Percentiles rank a stretch among this genome's conserved stretches.
These are phyloP conservation scores for Schizaphis graminum DNA, from an alignment of 2,888 invertebrate species.

Conservation along the genomic window DNA sequence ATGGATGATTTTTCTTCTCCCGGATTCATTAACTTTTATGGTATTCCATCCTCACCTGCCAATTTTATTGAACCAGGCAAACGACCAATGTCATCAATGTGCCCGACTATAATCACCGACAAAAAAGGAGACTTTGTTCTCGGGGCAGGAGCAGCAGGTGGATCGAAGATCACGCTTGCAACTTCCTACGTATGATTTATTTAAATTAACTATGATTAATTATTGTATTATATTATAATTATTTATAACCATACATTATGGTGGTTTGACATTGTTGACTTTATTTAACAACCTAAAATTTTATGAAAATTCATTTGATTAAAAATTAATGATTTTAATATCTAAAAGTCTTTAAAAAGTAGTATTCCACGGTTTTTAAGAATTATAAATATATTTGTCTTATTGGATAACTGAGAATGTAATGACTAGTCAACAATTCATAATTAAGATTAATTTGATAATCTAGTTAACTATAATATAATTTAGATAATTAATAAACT, in stretches of 20 bases:
- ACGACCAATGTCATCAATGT: slow-evolving; percentile 89
- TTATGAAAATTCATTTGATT: background rate
- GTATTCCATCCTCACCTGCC: slow-evolving; percentile 81
- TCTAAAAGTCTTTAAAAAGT: background rate
- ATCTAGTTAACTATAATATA: background rate
- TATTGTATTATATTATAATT: background rate
- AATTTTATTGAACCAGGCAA: slow-evolving; percentile 87
- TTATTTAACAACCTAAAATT: background rate
- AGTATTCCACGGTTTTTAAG: background rate
- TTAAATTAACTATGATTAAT: background rate
- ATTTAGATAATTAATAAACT: background rate
- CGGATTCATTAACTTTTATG: slow-evolving; percentile 79
- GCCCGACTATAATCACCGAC: slow-evolving; percentile 83
- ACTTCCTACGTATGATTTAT: slow-evolving; percentile 70
- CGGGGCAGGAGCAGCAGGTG: slow-evolving; percentile 75
- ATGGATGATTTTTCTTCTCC: slow-evolving; percentile 96
- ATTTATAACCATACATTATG: background rate
- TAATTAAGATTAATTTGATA: background rate
- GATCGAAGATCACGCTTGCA: slow-evolving; percentile 74
- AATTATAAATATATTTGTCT: background rate
- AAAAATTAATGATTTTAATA: background rate
- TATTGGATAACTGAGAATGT: background rate
- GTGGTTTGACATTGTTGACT: background rate
- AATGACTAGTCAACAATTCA: background rate
- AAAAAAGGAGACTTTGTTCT: slow-evolving; percentile 71